Conservation (phyloP, 2,888 invertebrate species). For the Drosophila kambysellisi region DNA sequence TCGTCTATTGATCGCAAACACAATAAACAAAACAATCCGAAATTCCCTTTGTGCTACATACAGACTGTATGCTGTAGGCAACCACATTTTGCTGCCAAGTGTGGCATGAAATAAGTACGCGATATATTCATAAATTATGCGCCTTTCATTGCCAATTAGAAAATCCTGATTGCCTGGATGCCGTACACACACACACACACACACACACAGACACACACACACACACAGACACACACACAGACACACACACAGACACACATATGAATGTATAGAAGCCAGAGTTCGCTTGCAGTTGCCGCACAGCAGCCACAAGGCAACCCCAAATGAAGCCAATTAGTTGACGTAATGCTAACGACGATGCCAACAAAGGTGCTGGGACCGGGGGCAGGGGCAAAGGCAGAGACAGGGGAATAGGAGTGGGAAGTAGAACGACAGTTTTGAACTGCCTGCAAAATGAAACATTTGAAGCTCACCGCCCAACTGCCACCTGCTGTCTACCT, state of each 20-base stretch:
- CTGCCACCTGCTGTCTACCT: constrained; percentile 26
- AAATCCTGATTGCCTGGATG: constrained; percentile 63
- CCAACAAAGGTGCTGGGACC: constrained; percentile 9
- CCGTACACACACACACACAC: constrained; percentile 32
- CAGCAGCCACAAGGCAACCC: constrained; percentile 72
- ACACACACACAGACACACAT: constrained; percentile 8
- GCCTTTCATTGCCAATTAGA: constrained; percentile 79
- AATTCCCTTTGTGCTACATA: background rate
- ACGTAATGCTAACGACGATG: constrained; percentile 75
- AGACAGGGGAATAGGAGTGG: background rate
- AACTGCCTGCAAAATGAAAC: constrained; percentile 75
- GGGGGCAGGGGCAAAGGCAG: background rate
- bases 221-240: too few species aligned
- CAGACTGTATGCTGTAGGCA: constrained; percentile 5
- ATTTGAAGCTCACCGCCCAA: constrained; percentile 52
- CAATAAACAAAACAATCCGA: constrained; percentile 9
- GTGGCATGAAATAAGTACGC: constrained; percentile 71
- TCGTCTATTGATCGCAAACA: constrained; percentile 18
- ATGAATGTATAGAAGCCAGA: background rate
- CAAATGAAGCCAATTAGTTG: constrained; percentile 80
- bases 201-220: constrained; percentile 10
- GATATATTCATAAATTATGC: constrained; percentile 78
- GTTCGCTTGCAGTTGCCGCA: constrained; percentile 42
- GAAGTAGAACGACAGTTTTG: constrained; percentile 60
- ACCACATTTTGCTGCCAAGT: constrained; percentile 33